Evolutionary conservation across 2,888 invertebrate species (phyloP).

Genomic region (Oscheius sp.): DNA sequence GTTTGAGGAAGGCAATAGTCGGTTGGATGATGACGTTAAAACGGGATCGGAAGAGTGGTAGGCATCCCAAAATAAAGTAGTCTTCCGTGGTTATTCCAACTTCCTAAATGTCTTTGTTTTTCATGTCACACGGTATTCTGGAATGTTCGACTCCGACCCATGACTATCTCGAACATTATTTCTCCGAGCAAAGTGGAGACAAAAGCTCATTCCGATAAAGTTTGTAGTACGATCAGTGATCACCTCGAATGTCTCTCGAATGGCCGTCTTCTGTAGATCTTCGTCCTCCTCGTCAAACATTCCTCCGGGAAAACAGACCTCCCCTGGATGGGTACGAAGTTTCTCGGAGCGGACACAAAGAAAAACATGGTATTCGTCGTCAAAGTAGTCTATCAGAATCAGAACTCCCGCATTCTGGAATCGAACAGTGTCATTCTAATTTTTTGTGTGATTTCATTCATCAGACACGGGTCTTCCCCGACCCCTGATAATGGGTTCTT

Average conservation of each 20-base stretch:
- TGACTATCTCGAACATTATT: too few species aligned
- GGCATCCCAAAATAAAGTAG: constrained; percentile 43
- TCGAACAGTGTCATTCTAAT: too few species aligned
- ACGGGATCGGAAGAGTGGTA: constrained; percentile 47
- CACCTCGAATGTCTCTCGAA: constrained; percentile 52
- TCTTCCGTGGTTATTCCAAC: constrained; percentile 43
- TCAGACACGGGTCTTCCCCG: constrained; percentile 6
- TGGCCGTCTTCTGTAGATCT: constrained; percentile 42
- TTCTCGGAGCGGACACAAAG: constrained; percentile 43
- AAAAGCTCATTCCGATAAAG: constrained; percentile 1
- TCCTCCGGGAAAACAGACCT: constrained; percentile 57
- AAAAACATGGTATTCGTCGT: constrained; percentile 37
- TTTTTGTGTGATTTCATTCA: background rate
- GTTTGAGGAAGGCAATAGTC: constrained; percentile 43
- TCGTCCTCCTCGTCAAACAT: constrained; percentile 46
- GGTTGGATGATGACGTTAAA: constrained; percentile 52
- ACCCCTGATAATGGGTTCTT: background rate
- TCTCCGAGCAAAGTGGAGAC: constrained; percentile 4
- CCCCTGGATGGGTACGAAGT: constrained; percentile 42
- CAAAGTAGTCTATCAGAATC: constrained; percentile 36
- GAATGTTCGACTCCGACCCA: background rate
- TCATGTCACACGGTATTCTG: background rate
- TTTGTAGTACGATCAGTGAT: background rate
- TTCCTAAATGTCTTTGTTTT: constrained; percentile 43
- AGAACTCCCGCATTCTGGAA: constrained; percentile 51